These are phyloP conservation scores for Drosophila atripex DNA, from an alignment of 2,888 invertebrate species.

Conservation along the genomic window DNA sequence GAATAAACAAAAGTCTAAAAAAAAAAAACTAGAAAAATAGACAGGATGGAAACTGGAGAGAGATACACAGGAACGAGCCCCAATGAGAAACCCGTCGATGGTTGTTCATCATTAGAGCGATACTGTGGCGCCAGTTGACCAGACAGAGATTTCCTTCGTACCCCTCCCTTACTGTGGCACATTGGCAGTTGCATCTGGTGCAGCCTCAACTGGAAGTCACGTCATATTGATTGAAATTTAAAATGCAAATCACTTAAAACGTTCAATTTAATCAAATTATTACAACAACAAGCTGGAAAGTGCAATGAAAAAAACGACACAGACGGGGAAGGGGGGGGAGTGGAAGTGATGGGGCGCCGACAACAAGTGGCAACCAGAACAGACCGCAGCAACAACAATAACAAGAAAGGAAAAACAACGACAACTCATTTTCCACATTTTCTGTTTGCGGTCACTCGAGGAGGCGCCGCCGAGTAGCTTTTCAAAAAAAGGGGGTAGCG, in stretches of 20 bases:
- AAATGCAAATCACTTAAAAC: conserved; percentile 80
- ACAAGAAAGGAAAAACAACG: conserved; percentile 42
- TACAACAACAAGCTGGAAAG: conserved; percentile 54
- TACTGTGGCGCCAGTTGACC: conserved; percentile 48
- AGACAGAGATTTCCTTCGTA: conserved; percentile 38
- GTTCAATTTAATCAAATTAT: conserved; percentile 80
- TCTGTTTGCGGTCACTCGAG: conserved; percentile 65
- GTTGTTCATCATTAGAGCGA: conserved; percentile 65
- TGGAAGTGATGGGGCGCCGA: not conserved
- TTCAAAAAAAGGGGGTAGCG: not conserved
- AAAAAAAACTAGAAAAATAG: not conserved
- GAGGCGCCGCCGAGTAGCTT: conserved; percentile 38
- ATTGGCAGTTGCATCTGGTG: conserved; percentile 29
- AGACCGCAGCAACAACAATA: conserved; percentile 28
- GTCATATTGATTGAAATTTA: conserved; percentile 79
- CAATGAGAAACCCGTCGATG: conserved; percentile 34
- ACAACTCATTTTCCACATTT: conserved; percentile 71
- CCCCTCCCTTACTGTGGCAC: not conserved
- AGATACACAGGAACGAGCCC: conserved; percentile 15
- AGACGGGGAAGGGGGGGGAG: not conserved
- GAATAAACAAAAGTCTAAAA: conserved; percentile 59
- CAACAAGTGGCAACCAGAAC: conserved; percentile 29
- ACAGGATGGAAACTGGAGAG: not conserved
- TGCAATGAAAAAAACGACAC: conserved; percentile 12
- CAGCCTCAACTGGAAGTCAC: conserved; percentile 44